Evolutionary conservation across 2,888 invertebrate species (phyloP).

Genomic region (Hoplodrina blanda): DNA sequence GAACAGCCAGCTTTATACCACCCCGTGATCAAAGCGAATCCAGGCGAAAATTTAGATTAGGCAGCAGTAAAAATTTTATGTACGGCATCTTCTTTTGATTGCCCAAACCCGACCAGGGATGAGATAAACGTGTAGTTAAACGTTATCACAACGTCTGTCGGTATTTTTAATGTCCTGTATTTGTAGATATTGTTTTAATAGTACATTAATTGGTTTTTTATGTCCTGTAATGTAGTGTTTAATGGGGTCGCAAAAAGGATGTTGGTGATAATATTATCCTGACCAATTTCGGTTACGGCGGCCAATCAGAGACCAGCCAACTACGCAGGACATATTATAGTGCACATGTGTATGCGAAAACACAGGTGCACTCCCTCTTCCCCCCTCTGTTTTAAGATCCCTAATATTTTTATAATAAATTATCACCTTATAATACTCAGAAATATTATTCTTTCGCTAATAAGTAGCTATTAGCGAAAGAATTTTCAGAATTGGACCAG

Average conservation of each 20-base stretch:
- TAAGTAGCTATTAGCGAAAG: too few species aligned
- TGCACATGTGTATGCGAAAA: too few species aligned
- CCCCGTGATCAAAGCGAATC: conserved; percentile 77
- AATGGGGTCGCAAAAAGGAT: conserved; percentile 55
- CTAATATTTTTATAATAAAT: too few species aligned
- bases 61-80: conserved; percentile 82
- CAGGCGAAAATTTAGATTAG: conserved; percentile 87
- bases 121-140: conserved; percentile 74
- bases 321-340: too few species aligned
- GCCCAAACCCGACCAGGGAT: conserved; percentile 58
- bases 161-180: conserved; percentile 53
- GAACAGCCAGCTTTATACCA: conserved; percentile 66
- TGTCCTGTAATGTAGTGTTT: conserved; percentile 66
- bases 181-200: conserved; percentile 80
- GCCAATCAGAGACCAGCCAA: too few species aligned
- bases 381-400: too few species aligned
- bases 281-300: too few species aligned
- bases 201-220: conserved; percentile 82
- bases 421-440: too few species aligned
- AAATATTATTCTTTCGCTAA: too few species aligned
- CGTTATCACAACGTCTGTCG: conserved; percentile 67
- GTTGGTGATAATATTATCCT: neutral
- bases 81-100: conserved; percentile 73
- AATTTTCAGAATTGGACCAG: too few species aligned
- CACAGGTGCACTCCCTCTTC: too few species aligned